Evolutionary conservation across 2,797 vertebrate species (phyloP), one percentile per base, ranked within the genome.

Genomic region (Austrolebias charrua): DNA sequence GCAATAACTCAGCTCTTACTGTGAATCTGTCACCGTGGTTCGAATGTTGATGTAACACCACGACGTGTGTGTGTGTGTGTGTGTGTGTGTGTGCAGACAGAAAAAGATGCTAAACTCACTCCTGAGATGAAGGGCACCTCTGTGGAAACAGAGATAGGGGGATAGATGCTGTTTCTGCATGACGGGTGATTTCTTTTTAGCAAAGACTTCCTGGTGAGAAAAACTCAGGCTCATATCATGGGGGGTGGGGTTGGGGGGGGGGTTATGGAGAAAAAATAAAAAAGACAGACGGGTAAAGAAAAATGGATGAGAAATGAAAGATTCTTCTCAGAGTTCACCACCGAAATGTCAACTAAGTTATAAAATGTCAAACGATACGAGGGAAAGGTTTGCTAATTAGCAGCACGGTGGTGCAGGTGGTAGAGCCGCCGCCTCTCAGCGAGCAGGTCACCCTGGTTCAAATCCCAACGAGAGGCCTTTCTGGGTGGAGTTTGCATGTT

Each of bases 1-100:
- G 71, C 74, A 84, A 85, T 87, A 87, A 86, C 76, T 90, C 86
- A 84, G 52, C 70, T 78, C 75, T 59, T 61, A 76, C 80, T 74
- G 82, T 63, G 78, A 76, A 79, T 76, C 79, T 86, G 86, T 83
- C 85, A 81, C 50, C 11, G n/a, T 1, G 2, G 55, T 64, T 68
- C 80, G 66, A 76, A 66, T 78, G 75, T 46, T 70, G 66, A 55
- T 81, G 69, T 65, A 31, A 59, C 19, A 46, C 55, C 46, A 1
- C 24, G 24, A 24, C 24, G 24, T 24, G 24, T 24, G 40, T 31
- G 55, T 70, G 64, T 66, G 63, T 62, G 70, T 60, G 63, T 60
- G 65, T 62, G 46, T 62, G 46, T 47, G 55, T 57, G 48, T 28
- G 69, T 56, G 58, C 6, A 40, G 24, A 19, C 60, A 54, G 56